Conservation (phyloP, 2,888 invertebrate genomes). For the Pachycephus smyrnensis region DNA sequence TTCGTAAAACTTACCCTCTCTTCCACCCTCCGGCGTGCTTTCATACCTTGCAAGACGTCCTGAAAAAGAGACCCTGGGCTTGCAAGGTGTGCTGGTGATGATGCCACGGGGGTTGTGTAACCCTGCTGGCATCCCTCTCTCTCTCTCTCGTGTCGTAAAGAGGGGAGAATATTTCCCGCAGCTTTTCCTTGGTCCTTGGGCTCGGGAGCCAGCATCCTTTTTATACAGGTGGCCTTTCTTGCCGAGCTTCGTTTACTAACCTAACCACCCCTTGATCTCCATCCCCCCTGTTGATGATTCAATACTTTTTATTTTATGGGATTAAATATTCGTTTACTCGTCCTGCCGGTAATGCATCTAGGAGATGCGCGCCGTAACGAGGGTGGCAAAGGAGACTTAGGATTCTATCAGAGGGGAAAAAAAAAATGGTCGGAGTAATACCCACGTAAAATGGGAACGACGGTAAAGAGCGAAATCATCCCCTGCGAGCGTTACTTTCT, state of each 20-base stretch:
- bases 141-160: neutral
- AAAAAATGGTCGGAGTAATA: neutral
- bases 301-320: constrained; percentile 34
- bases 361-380: neutral
- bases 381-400: neutral
- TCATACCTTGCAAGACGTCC: constrained; percentile 18
- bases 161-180: neutral
- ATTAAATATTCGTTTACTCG: constrained; percentile 32
- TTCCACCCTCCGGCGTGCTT: constrained; percentile 17
- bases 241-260: neutral
- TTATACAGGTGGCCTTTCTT: neutral
- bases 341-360: constrained; percentile 21
- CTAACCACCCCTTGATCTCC: neutral
- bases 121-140: too few relatives aligned
- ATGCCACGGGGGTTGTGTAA: neutral
- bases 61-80: neutral
- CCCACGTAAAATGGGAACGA: neutral
- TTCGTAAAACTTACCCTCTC: constrained; percentile 8
- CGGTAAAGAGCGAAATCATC: neutral
- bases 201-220: neutral
- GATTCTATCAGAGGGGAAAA: neutral
- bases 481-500: constrained; percentile 33
- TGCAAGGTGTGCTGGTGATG: neutral
- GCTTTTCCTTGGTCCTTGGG: neutral
- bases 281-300: neutral